Base-by-base conservation (phyloP, 2,888 invertebrate genomes). In the Diloba caeruleocephala region DNA sequence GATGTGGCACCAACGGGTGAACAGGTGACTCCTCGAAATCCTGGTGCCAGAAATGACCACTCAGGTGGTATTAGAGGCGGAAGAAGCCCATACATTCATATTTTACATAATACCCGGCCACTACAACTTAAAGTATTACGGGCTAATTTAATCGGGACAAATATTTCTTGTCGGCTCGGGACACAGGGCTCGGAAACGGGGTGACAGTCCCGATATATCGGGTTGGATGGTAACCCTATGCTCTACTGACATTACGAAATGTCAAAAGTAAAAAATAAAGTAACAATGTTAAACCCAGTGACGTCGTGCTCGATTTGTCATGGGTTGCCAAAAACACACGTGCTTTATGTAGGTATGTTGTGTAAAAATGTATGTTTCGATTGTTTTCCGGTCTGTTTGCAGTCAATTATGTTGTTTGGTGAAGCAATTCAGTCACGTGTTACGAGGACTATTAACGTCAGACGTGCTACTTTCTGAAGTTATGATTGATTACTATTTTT, bases 271-370 rank as follows among this genome's bases (percentile, higher is more conserved):
- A 63, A 71, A 72, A 56, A 51, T n/a, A 39, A 32, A 34, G 42
- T 54, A 67, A 60, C 37, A 57, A 42, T 50, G 39, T 50, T 46
- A 59, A 51, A 53, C 62, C 68, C 60, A 60, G 76, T 79, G 74
- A 74, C 74, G 81, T 80, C 59, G 69, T 78, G 78, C 63, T 58
- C 64, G 77, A 80, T 82, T 84, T 76, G 81, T 45, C 69, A 60
- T 60, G 71, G 74, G 66, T 71, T 82, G 74, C 64, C 71, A 71
- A 76, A 71, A 77, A 71, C 71, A 71, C 63, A 60, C 56, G 63
- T 62, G 29, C n/a, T 42, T 38, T 62, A 64, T 37, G 29, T 7
- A 44, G 36, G 23, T 42, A 38, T 61, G 74, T 74, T 78, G 72
- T 56, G 43, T 38, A 68, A 69, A 51, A 51, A 61, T 39, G 36